phyloP scores from a whole-genome alignment of 2,113 vertebrate species.

The Antidorcas marsupialis region DNA sequence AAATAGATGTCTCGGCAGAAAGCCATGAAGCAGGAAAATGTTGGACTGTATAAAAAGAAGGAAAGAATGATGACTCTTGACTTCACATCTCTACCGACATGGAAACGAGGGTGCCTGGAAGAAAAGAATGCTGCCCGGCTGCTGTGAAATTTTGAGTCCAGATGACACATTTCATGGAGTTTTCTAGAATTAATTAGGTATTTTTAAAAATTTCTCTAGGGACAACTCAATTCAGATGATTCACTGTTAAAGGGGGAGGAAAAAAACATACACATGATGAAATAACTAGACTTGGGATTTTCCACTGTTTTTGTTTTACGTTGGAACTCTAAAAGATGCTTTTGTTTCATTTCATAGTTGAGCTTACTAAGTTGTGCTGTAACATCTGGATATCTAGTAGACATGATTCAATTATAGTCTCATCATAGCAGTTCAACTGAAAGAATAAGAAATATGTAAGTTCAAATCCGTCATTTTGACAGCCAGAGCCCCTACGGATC shows the following conservation, averaged over 20 bases:
- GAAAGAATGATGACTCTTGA: not conserved
- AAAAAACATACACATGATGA: not conserved
- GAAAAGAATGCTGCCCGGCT: not conserved
- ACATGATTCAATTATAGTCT: not conserved
- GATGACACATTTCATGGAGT: not conserved
- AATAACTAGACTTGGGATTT: not conserved
- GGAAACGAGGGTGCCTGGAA: not conserved
- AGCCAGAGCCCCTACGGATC: not conserved
- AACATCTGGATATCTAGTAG: not conserved
- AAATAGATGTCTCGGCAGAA: slow-evolving; percentile 16
- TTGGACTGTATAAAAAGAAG: not conserved
- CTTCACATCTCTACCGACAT: not conserved
- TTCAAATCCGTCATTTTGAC: not conserved
- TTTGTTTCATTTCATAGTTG: not conserved
- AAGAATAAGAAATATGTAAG: not conserved
- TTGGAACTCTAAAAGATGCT: not conserved
- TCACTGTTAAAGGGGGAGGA: not conserved
- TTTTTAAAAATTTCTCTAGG: not conserved
- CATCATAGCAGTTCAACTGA: not conserved
- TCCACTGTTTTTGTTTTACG: not conserved
- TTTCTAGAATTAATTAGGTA: not conserved
- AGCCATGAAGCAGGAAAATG: not conserved
- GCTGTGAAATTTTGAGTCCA: not conserved
- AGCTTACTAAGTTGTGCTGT: not conserved
- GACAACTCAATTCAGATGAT: not conserved